Evolutionary conservation across 2,113 vertebrate genomes (phyloP), one percentile per base, ranked within the genome.

Genomic region (Dasyprocta punctata): DNA sequence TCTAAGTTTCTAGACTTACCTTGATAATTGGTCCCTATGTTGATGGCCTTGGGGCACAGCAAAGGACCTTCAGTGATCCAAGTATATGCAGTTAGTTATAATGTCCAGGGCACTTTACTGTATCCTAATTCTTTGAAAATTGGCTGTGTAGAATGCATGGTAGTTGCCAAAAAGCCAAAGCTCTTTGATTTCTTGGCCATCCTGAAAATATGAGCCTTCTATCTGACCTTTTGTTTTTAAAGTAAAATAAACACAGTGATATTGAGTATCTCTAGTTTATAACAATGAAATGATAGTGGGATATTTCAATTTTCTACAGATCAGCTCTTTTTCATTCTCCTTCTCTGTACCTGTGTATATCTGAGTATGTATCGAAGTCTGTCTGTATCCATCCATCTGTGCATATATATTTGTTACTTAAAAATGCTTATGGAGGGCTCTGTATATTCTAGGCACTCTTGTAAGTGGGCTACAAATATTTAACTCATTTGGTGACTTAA

Each of bases 21-120:
- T 97, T 84, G 80, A 47, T 96, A 96, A 97, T 92, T 96, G 97
- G 95, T 96, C 90, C 94, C 96, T 61, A 30, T 52, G 90, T 95
- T 97, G 97, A 94, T 95, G 85, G 89, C 94, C 90, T 69, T 87
- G 33, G 93, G 58, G 67, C 44, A 22, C 26, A 33, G 24, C 7
- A 61, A 75, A 96, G 58, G 33, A 47, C 47, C 77, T 61, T 67
- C 90, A 78, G 12, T 22, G 81, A 86, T 56, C 44, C 85, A 26
- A 67, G 44, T 78, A 10, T 83, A 78, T 97, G 81, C 95, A 82
- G 73, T 89, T 94, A 95, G 88, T 52, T 73, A 49, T 28, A 85
- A 71, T 78, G 81, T 90, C 92, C 77, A 63, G 58, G 19, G 22
- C 4, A 33, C 81, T 92, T 94, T 65, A 33, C 67, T 61, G 36